Base-by-base conservation (phyloP, 2,113 vertebrate genomes). In the Arvicanthis niloticus region DNA sequence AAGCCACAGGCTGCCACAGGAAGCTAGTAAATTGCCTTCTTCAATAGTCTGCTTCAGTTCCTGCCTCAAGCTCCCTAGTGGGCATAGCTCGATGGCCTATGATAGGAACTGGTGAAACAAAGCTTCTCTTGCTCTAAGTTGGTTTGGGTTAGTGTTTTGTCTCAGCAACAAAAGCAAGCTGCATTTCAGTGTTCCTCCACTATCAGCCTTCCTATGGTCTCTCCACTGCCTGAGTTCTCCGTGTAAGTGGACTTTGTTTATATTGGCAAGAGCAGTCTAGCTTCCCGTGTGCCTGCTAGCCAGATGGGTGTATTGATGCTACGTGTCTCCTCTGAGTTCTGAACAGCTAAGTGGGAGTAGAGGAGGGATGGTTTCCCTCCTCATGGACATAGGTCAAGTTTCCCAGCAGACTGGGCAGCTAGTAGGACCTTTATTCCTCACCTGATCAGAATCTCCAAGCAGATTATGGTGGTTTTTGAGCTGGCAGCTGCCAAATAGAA, bases 41-140 rank as follows among this genome's bases (percentile, higher is more conserved):
- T 42, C 22, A 3, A 12, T 4, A 4, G 58, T 26, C 56, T 2
- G n/a, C 37, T 40, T 60, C 56, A 26, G n/a, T 62, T 84, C 56
- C 37, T 9, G 7, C n/a, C 56, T 42, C n/a, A 5, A 84, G n/a
- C 15, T 85, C 40, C 26, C 8, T 8, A 1, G 0, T 26, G 1
- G 26, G 40, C 40, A 1, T 62, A 24, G 1, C 58, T 42, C 24
- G n/a, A 62, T 42, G 15, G 24, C 5, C 60, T 31, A 37, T 6
- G 40, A 31, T 42, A 5, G 7, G 56, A 16, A 62, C 31, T 15
- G 42, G 81, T 10, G 58, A 85, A 84, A 29, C 56, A 29, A 24
- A 17, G 42, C n/a, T 31, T 84, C 19, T 85, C 40, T 85, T 65
- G 40, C 15, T 42, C 40, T 62, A 65, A 85, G 58, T 42, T 85